phyloP scores from a whole-genome alignment of 1,140 invertebrate species.

The Tribolium madens region DNA sequence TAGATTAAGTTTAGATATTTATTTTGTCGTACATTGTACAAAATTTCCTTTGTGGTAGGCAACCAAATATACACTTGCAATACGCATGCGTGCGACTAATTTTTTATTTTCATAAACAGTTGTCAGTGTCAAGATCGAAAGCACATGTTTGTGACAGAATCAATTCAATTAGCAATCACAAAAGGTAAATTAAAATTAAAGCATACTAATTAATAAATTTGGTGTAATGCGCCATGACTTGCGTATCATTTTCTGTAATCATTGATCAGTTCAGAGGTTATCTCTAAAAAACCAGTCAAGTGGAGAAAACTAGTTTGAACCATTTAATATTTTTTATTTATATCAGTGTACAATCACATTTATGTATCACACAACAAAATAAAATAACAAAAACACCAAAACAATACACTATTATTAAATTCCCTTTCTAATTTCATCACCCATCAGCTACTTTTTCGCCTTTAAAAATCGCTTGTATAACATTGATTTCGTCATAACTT shows the following conservation, averaged over 20 bases:
- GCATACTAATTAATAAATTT: background rate
- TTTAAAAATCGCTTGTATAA: constrained; percentile 59
- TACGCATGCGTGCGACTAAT: background rate
- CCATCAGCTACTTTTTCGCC: constrained; percentile 33
- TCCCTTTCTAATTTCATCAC: constrained; percentile 53
- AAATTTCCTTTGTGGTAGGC: background rate
- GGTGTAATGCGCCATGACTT: background rate
- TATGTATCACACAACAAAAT: background rate
- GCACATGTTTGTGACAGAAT: background rate
- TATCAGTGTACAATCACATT: background rate
- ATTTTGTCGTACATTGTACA: no score
- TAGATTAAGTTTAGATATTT: no score
- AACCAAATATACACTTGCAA: background rate
- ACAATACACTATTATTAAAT: constrained; percentile 26
- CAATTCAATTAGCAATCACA: background rate
- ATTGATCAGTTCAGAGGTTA: constrained; percentile 22
- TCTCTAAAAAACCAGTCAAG: background rate
- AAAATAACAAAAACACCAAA: background rate
- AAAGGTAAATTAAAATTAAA: background rate
- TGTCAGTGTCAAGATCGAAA: background rate
- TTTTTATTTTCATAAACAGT: background rate
- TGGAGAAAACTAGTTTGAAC: constrained; percentile 15
- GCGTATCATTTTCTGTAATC: background rate
- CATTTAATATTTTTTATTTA: background rate
- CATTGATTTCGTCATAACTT: constrained; percentile 46